These are phyloP conservation scores for Eulithis testata DNA, from an alignment of 2,888 invertebrate species.

Conservation along the genomic window DNA sequence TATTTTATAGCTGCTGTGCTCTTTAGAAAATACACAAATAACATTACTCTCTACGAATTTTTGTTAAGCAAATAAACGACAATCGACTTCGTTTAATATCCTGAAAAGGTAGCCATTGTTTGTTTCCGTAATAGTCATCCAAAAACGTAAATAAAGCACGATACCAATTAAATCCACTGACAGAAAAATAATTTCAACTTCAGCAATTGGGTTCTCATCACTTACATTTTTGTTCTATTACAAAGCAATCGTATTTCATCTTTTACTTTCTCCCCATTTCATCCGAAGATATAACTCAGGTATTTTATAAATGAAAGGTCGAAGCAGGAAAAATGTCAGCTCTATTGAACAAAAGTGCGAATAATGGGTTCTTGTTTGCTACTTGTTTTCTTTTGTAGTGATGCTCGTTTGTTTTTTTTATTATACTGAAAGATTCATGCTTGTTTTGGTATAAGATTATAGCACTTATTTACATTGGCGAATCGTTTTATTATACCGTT, in stretches of 20 bases:
- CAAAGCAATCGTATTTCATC: conserved; percentile 45
- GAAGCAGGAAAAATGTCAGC: conserved; percentile 44
- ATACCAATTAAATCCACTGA: conserved; percentile 35
- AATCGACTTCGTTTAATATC: background rate
- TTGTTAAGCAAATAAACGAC: too few relatives aligned
- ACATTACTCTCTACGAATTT: too few relatives aligned
- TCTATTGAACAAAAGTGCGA: conserved; percentile 42
- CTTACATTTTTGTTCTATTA: conserved; percentile 39
- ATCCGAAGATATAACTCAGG: conserved; percentile 43
- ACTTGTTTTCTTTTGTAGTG: conserved; percentile 33
- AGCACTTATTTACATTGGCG: conserved; percentile 7
- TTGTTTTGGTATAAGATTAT: conserved; percentile 19
- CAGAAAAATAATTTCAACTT: conserved; percentile 37
- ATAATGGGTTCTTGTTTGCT: conserved; percentile 42
- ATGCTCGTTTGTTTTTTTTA: conserved; percentile 22
- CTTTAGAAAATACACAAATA: too few relatives aligned
- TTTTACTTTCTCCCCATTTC: conserved; percentile 43
- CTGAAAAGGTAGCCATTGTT: background rate
- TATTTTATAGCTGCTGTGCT: too few relatives aligned
- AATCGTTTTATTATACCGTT: conserved; percentile 4
- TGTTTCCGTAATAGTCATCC: conserved; percentile 1
- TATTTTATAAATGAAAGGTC: conserved; percentile 45
- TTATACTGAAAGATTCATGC: conserved; percentile 26
- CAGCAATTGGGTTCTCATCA: conserved; percentile 40
- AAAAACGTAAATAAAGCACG: conserved; percentile 32